Evolutionary conservation across 1,140 invertebrate genomes (phyloP), one percentile per base, ranked within the genome.

Genomic region (Reticulitermes speratus): DNA sequence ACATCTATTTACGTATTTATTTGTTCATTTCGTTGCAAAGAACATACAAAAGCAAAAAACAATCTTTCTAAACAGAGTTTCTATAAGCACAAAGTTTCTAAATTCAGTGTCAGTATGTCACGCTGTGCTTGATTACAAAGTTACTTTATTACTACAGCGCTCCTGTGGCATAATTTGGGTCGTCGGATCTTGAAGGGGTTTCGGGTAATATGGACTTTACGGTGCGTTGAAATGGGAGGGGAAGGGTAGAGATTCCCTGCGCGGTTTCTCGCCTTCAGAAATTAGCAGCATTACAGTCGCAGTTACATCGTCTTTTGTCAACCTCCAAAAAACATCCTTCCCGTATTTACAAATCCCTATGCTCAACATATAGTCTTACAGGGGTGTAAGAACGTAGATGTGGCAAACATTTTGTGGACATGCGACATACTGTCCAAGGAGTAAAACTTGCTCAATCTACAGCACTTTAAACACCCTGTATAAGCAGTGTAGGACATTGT

Each of bases 211-310:
- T 75, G 3, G n/a, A 14, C 65, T n/a, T 11, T 25, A 75, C 11
- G 65, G 30, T 75, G 14, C n/a, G 65, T 30, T 25, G 65, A 75
- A 30, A 30, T 75, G 65, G 25, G 65, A 25, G 8, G 65, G 25
- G 25, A 16, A 11, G 65, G 65, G 25, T 25, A n/a, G 9, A 16
- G 25, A 25, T 9, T n/a, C n/a, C n/a, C 65, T 14, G 8, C n/a
- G 65, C n/a, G 65, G 65, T 30, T 75, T 30, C 65, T 75, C 65
- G 65, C 65, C 65, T 75, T 75, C 65, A 75, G 59, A 75, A 75
- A 75, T 75, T 75, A 75, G 65, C 3, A 75, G n/a, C 65, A 75
- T 8, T 75, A 30, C n/a, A 75, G 65, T 16, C 2, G 8, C 65
- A 30, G 65, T 75, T 30, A 30, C 9, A 30, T 25, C n/a, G 2